Base-by-base conservation (phyloP, 2,113 vertebrate species). In the Alouatta palliata region DNA sequence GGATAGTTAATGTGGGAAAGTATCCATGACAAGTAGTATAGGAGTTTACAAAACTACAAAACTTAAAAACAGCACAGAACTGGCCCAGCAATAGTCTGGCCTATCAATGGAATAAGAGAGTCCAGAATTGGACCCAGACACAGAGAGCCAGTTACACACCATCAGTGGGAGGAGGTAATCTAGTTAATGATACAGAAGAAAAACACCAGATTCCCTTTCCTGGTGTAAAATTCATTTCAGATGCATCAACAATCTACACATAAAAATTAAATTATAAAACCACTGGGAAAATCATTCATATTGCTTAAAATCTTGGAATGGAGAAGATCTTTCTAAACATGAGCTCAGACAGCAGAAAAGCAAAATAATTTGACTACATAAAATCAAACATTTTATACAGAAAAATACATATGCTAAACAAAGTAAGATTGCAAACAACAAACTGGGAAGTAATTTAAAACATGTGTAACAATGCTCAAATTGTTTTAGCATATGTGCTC, bases 401-500 rank as follows among this genome's bases (percentile, higher is more conserved):
- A 87, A 94, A 94, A 90, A 71, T 23, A 82, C 7, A 75, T 76
- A n/a, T 83, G 11, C 87, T 73, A 88, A 96, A 81, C 19, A 95
- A 90, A 64, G 20, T 52, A 76, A 71, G 35, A 80, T 4, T 13
- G 12, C 35, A 84, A 94, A 90, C 6, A 52, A 58, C 2, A 61
- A 76, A 47, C 4, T 40, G 56, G 49, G 87, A 94, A 58, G 35
- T 35, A 45, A 95, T 75, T 83, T 79, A 32, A 79, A 27, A 93
- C 4, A 86, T 14, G 2, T n/a, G 83, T 23, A 17, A 30, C 32
- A 76, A 70, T 84, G 30, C 27, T 58, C 35, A 77, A 80, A 64
- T 88, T 86, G 83, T 37, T 73, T 91, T 45, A 45, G 56, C 9
- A 32, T 35, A 56, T 16, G 3, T 49, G 73, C n/a, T 76, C n/a